These are phyloP conservation scores for Lithophane semibrunnea DNA, from an alignment of 2,888 invertebrate species.

Conservation along the genomic window DNA sequence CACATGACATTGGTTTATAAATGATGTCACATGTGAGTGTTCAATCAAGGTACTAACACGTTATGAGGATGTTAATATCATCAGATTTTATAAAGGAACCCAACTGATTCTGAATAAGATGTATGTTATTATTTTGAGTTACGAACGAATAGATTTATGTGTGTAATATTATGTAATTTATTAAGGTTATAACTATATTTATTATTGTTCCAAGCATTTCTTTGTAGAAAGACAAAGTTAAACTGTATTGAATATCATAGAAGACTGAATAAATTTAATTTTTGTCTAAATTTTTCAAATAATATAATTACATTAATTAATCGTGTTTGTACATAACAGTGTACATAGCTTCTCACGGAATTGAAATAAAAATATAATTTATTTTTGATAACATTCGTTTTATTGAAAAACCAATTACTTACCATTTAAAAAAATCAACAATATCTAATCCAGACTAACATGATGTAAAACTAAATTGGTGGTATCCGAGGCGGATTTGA, in stretches of 20 bases:
- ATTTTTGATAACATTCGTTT: slow-evolving; percentile 83
- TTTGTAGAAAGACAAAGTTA: slow-evolving; percentile 73
- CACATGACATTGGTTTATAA: not conserved
- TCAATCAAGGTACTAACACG: not conserved
- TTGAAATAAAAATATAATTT: slow-evolving; percentile 86
- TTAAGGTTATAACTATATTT: slow-evolving; percentile 23
- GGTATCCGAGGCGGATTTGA: slow-evolving; percentile 62
- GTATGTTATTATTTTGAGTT: slow-evolving; percentile 41
- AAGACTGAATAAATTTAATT: slow-evolving; percentile 88
- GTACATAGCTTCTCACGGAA: slow-evolving; percentile 75
- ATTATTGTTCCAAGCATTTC: slow-evolving; percentile 55
- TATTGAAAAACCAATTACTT: slow-evolving; percentile 71
- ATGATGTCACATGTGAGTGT: not conserved
- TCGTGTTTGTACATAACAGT: slow-evolving; percentile 81
- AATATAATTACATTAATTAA: slow-evolving; percentile 69
- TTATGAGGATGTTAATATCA: not conserved
- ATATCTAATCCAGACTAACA: slow-evolving; percentile 55
- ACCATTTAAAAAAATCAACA: slow-evolving; percentile 61
- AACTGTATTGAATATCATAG: slow-evolving; percentile 85
- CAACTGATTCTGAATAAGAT: slow-evolving; percentile 27
- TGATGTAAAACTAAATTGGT: slow-evolving; percentile 65
- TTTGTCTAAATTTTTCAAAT: slow-evolving; percentile 77
- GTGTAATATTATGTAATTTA: slow-evolving; percentile 32
- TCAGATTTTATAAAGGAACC: not conserved
- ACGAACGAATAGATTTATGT: slow-evolving; percentile 19